These are phyloP conservation scores for Maconellicoccus hirsutus DNA, from an alignment of 1,140 invertebrate genomes.

Conservation along the genomic window DNA sequence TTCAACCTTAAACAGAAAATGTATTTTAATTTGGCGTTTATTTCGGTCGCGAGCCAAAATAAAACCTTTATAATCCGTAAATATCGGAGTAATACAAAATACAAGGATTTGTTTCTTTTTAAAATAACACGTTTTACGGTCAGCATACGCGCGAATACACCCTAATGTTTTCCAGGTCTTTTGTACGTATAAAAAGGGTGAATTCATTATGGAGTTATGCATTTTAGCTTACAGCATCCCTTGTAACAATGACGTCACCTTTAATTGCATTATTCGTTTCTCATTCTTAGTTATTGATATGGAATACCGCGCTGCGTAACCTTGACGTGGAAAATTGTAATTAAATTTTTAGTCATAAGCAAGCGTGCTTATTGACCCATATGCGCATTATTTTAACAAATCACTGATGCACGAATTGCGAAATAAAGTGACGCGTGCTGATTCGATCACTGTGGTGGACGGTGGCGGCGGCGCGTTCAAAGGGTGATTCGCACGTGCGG, in stretches of 20 bases:
- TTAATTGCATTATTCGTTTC: constrained; percentile 22
- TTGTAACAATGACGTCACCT: constrained; percentile 17
- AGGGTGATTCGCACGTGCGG: too few species aligned
- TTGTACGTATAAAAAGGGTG: constrained; percentile 16
- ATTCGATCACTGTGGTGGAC: background rate
- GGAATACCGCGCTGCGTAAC: constrained; percentile 1
- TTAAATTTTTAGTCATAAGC: background rate
- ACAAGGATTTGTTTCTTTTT: constrained; percentile 16
- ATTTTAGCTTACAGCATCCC: constrained; percentile 10
- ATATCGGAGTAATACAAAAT: constrained; percentile 15
- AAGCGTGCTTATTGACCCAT: background rate
- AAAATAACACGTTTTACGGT: constrained; percentile 21
- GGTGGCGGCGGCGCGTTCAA: too few species aligned
- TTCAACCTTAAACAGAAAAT: too few species aligned
- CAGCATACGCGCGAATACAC: constrained; percentile 2
- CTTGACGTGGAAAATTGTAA: constrained; percentile 1
- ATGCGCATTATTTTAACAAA: too few species aligned
- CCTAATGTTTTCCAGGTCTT: background rate
- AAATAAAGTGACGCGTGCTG: background rate
- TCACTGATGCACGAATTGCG: too few species aligned
- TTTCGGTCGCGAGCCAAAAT: constrained; percentile 4
- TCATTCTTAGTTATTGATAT: constrained; percentile 5
- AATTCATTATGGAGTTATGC: constrained; percentile 15
- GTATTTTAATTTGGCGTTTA: constrained; percentile 5
- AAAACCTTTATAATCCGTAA: constrained; percentile 16